A percentile compares a stretch with the other conserved stretches of the same genome.
These are phyloP conservation scores for Fregetta grallaria DNA, from an alignment of 2,113 vertebrate genomes.

Conservation along the genomic window DNA sequence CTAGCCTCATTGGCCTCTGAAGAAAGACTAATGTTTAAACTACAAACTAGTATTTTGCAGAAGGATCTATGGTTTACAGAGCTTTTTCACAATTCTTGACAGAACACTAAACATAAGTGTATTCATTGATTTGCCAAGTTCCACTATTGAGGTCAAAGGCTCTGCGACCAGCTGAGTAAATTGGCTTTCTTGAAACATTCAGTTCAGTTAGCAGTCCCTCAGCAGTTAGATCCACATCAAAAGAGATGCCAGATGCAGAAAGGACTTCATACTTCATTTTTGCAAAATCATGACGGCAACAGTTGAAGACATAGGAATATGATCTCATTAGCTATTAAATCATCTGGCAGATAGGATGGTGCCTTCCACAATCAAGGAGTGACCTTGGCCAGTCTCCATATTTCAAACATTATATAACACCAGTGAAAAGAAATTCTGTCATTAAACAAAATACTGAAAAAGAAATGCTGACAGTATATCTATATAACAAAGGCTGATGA, in stretches of 20 bases:
- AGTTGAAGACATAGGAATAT: constrained; percentile 73
- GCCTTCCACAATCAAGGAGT: constrained; percentile 51
- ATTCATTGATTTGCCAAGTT: constrained; percentile 82
- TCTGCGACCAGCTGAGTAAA: constrained; percentile 84
- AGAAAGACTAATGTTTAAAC: constrained; percentile 91
- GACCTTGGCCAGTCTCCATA: constrained; percentile 46
- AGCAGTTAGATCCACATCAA: constrained; percentile 82
- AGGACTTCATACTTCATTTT: constrained; percentile 80
- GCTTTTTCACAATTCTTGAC: constrained; percentile 81
- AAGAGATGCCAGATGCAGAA: constrained; percentile 81
- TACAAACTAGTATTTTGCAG: constrained; percentile 82
- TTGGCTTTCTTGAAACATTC: constrained; percentile 80
- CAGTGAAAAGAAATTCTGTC: constrained; percentile 50
- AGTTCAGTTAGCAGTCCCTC: constrained; percentile 79
- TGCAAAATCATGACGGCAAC: constrained; percentile 75
- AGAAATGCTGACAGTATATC: background rate
- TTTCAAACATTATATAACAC: constrained; percentile 39
- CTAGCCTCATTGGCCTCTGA: constrained; percentile 85
- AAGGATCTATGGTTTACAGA: constrained; percentile 77
- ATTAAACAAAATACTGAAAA: constrained; percentile 43
- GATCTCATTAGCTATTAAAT: constrained; percentile 78
- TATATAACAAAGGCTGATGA: background rate
- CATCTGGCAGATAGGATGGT: constrained; percentile 59
- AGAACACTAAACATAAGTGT: constrained; percentile 80
- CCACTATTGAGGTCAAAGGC: constrained; percentile 84